These are phyloP conservation scores for Pediacus dermestoides DNA, from an alignment of 2,888 invertebrate species.

Conservation along the genomic window DNA sequence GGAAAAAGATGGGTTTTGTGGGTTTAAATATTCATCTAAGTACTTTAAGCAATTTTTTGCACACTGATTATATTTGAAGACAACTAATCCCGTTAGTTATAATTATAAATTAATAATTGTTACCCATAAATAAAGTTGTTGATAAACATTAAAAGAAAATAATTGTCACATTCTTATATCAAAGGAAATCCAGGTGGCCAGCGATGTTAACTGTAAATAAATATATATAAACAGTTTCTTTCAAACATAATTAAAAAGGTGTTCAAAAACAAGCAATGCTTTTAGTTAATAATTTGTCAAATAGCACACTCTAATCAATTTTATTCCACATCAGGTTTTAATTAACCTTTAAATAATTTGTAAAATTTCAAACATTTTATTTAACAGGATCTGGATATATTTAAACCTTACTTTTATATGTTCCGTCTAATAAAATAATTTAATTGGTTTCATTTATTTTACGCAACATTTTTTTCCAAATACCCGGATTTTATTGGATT, in stretches of 20 bases:
- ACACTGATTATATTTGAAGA: neutral
- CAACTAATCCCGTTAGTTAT: conserved; percentile 8
- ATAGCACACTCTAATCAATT: conserved; percentile 1
- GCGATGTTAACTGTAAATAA: conserved; percentile 8
- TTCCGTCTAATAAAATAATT: too few relatives aligned
- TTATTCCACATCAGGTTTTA: conserved; percentile 2
- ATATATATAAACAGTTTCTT: too few relatives aligned
- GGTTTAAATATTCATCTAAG: too few relatives aligned
- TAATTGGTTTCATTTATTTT: conserved; percentile 3
- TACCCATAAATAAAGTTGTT: too few relatives aligned
- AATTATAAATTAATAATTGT: too few relatives aligned
- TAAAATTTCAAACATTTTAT: conserved; percentile 3
- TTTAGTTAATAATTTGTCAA: conserved; percentile 5
- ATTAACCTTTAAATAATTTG: conserved; percentile 5
- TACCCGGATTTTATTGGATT: conserved; percentile 2
- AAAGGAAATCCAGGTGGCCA: conserved; percentile 6
- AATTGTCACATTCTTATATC: conserved; percentile 4
- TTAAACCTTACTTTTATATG: neutral
- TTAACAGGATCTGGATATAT: conserved; percentile 1
- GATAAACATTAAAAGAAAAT: too few relatives aligned
- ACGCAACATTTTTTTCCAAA: conserved; percentile 3
- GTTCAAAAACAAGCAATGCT: conserved; percentile 1
- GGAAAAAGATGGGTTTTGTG: too few relatives aligned
- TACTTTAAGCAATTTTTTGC: neutral
- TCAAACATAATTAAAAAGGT: conserved; percentile 5